phyloP scores from a whole-genome alignment of 1,140 invertebrate species.

The Drosophila nasuta region DNA sequence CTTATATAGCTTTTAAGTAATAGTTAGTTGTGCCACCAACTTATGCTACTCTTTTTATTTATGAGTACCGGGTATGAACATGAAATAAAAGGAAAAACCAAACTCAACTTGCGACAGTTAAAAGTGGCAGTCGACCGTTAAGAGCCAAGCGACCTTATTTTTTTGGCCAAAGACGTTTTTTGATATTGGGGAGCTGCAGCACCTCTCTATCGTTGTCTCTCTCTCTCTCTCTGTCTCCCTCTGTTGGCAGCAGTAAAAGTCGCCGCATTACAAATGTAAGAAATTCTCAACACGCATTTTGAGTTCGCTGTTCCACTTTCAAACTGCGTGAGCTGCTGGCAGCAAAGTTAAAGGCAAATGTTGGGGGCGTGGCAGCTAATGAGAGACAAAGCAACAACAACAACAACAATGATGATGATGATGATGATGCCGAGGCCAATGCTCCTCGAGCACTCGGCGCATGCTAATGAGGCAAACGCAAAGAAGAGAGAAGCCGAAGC shows the following conservation, averaged over 20 bases:
- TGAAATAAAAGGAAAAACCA: no score
- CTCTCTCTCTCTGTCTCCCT: not conserved
- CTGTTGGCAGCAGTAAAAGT: slow-evolving; percentile 23
- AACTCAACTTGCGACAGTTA: slow-evolving; percentile 32
- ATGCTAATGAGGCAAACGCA: slow-evolving; percentile 55
- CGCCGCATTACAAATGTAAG: slow-evolving; percentile 26
- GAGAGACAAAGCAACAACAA: slow-evolving; percentile 27
- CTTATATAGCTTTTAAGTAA: no score
- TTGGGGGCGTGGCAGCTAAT: slow-evolving; percentile 33
- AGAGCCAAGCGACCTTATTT: slow-evolving; percentile 42
- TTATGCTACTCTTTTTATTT: no score
- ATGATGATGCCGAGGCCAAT: slow-evolving; percentile 54
- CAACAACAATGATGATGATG: not conserved
- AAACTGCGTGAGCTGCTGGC: slow-evolving; percentile 7
- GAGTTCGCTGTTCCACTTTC: slow-evolving; percentile 62
- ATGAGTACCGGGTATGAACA: no score
- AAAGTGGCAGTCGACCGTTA: slow-evolving; percentile 35
- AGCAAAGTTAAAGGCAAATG: not conserved
- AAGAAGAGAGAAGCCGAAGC: slow-evolving; percentile 1
- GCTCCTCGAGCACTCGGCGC: slow-evolving; percentile 46
- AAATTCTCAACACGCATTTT: slow-evolving; percentile 40
- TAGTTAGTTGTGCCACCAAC: no score
- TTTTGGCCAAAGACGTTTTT: slow-evolving; percentile 15
- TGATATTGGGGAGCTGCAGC: slow-evolving; percentile 5
- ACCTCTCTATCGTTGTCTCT: not conserved